Base-by-base conservation (phyloP, 2,797 vertebrate genomes). In the Chromobotia macracanthus region DNA sequence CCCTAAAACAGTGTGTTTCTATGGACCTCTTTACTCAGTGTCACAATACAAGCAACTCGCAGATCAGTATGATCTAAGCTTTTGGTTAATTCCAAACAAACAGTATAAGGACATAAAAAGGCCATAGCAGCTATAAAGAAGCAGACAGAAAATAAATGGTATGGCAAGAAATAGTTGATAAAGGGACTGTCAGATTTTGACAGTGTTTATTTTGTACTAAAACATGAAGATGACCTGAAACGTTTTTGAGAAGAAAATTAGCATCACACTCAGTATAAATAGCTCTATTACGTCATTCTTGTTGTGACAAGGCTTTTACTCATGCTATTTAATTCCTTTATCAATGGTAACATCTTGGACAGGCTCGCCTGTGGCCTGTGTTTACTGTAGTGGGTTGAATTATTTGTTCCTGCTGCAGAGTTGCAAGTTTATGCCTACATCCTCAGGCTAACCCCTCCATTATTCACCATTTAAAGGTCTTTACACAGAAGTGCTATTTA, bases 291-390 rank as follows among this genome's bases (percentile, higher is more conserved):
- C 60, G 13, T 18, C 15, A 15, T 3, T 25, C 35, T 9, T 13
- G 35, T 38, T 25, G 23, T 58, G 25, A 58, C 12, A 21, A 12
- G 11, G 3, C 4, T 58, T 58, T 58, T 25, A 58, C n/a, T 58
- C 12, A 58, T 58, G 1, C 9, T 7, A 56, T 56, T 16, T 31
- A 8, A 61, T 61, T 5, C 11, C 16, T 63, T 60, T 63, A 35
- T 28, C 16, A 18, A 31, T 9, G 1, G 16, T 25, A 35, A 63
- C 28, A 1, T 87, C 88, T 38, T 38, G 35, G 85, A 80, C 75
- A 86, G 89, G 58, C 87, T 88, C 87, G 84, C 87, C 87, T 85
- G 87, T 85, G 87, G 90, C 90, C 88, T 84, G 84, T 87, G 88
- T 84, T 82, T 80, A 72, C 19, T 56, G 13, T 7, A 56, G 19